Evolutionary conservation across 2,888 invertebrate genomes (phyloP).

Genomic region (Drosophila mettleri): DNA sequence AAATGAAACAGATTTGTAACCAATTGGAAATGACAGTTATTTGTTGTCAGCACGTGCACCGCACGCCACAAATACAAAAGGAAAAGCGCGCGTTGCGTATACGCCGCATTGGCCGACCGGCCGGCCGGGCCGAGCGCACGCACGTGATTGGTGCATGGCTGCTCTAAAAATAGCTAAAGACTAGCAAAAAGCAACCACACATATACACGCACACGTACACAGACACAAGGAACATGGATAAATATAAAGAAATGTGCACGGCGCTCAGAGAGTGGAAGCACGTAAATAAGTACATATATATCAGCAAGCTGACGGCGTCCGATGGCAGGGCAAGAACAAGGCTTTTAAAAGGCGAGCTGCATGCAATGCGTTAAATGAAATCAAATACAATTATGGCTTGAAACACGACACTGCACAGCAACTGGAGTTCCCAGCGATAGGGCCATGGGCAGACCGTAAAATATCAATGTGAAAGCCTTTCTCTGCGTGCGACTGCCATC

Average conservation of each 20-base stretch:
- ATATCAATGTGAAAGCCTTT: conserved; percentile 34
- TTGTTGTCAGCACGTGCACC: conserved; percentile 31
- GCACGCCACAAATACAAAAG: background rate
- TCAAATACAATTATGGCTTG: conserved; percentile 47
- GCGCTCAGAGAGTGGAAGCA: conserved; percentile 18
- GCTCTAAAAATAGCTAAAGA: conserved; percentile 60
- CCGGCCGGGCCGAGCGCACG: conserved; percentile 21
- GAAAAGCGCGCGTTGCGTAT: conserved; percentile 57
- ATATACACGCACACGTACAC: background rate
- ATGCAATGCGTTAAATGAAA: conserved; percentile 51
- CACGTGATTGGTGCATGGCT: conserved; percentile 74
- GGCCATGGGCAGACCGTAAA: background rate
- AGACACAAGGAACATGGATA: background rate
- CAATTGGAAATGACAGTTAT: background rate
- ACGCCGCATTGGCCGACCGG: conserved; percentile 47
- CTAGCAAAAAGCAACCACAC: background rate
- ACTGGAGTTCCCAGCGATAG: background rate
- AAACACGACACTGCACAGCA: conserved; percentile 33
- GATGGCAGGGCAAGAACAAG: conserved; percentile 7
- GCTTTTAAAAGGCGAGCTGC: conserved; percentile 1
- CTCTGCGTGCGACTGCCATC: conserved; percentile 18
- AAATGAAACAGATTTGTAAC: background rate
- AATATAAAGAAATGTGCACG: conserved; percentile 20
- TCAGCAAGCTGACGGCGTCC: background rate
- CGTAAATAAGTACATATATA: background rate